phyloP scores from a whole-genome alignment of 2,113 vertebrate genomes.

The Piliocolobus tephrosceles region DNA sequence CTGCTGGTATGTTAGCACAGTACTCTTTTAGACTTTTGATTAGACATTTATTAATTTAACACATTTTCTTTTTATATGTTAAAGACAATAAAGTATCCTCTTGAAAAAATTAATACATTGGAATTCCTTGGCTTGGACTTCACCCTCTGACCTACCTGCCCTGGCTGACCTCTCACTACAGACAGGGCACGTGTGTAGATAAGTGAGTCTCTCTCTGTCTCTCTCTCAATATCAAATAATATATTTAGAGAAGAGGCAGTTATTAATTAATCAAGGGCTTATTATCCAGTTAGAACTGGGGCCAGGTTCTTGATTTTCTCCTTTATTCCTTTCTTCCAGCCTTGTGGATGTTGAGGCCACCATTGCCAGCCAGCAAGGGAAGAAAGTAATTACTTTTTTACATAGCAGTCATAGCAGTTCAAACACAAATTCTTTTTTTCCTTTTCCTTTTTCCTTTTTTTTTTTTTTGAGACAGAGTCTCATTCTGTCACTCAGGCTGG shows the following conservation, averaged over 20 bases:
- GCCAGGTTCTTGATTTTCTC: not conserved
- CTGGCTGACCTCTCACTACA: not conserved
- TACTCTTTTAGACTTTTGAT: not conserved
- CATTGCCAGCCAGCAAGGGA: not conserved
- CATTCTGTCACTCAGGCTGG: too few relatives aligned
- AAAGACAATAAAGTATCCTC: not conserved
- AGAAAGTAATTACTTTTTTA: not conserved
- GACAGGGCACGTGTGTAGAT: not conserved
- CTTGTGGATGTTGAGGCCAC: not conserved
- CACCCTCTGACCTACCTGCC: not conserved
- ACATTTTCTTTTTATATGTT: not conserved
- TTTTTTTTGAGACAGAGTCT: too few relatives aligned
- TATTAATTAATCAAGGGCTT: not conserved
- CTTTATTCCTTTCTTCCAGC: not conserved
- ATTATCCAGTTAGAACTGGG: not conserved
- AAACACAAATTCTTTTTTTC: not conserved
- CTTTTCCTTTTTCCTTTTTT: too few relatives aligned
- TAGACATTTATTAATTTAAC: not conserved
- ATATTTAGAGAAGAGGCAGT: not conserved
- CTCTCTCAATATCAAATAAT: not conserved
- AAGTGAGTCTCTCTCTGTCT: not conserved
- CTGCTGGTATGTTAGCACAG: fast-evolving
- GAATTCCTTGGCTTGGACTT: not conserved
- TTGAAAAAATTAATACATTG: not conserved
- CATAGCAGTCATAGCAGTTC: not conserved